These are phyloP conservation scores for Heliconius sara DNA, from an alignment of 2,888 invertebrate species.

Conservation along the genomic window DNA sequence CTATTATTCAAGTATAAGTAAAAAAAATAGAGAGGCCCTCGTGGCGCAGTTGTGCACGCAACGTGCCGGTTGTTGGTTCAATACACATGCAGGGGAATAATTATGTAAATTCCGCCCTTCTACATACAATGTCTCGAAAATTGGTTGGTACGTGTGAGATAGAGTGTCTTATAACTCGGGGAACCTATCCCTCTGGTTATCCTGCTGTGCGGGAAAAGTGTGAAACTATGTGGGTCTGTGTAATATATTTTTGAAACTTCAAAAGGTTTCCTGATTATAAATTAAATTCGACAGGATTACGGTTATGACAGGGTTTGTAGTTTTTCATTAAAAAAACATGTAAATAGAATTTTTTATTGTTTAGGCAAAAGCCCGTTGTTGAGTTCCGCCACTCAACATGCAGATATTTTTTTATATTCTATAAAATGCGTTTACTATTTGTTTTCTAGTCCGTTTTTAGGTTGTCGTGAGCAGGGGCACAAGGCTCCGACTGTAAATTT, in stretches of 20 bases:
- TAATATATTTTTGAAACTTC: not conserved
- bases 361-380: not conserved
- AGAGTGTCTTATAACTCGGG: not conserved
- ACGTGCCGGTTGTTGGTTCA: not conserved
- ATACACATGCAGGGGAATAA: not conserved
- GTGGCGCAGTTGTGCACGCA: not conserved
- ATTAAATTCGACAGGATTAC: slow-evolving; percentile 1
- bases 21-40: not conserved
- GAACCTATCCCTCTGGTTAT: not conserved
- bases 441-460: too few relatives aligned
- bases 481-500: too few relatives aligned
- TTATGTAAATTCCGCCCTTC: not conserved
- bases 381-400: not conserved
- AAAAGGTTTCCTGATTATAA: not conserved
- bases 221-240: not conserved
- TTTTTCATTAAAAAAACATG: not conserved
- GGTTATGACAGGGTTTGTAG: not conserved
- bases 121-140: not conserved
- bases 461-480: too few relatives aligned
- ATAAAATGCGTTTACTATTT: too few relatives aligned
- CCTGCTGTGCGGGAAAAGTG: not conserved
- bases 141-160: not conserved
- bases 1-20: not conserved
- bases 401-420: too few relatives aligned
- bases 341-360: not conserved